Base-by-base conservation (phyloP, 2,113 vertebrate species). In the Turnix velox region DNA sequence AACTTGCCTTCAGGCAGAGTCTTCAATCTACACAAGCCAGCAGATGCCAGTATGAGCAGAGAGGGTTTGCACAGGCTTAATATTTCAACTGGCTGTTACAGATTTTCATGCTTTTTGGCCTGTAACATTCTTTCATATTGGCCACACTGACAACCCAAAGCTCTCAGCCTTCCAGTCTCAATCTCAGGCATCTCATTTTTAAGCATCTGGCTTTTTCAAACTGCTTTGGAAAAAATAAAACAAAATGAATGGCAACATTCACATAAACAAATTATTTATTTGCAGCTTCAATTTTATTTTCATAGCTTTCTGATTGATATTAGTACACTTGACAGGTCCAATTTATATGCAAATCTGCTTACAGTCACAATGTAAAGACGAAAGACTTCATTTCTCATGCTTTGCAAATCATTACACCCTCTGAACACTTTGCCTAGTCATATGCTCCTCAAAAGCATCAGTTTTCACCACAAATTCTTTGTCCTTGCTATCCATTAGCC, bases 291-390 rank as follows among this genome's bases (percentile, higher is more conserved):
- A 37, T 73, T 51, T 73, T 88, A 88, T 84, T 92, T 90, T 88
- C 69, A 62, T 35, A 88, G 74, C 43, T 59, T 61, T 94, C 91
- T 94, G 74, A 92, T 85, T 87, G 78, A 91, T 94, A 89, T 54
- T 83, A 62, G 28, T 52, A 52, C 31, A 85, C 82, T 87, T 80
- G 94, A 71, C 71, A 83, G 63, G 87, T 90, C 67, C 93, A 93
- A 96, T 96, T 92, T 95, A 90, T 85, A 96, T 96, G 95, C 67
- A 95, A 95, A 95, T 92, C 51, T 83, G 55, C 42, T 84, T 75
- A 68, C 62, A 94, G 79, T 96, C 84, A 82, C 84, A 73, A 42
- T 8, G 0, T 82, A 89, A 85, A 79, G 63, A 87, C 61, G 17
- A 27, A 87, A 92, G 91, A 83, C 55, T 92, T 91, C 7, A 63